Evolutionary conservation across 2,797 vertebrate species (phyloP).

Genomic region (Poeciliopsis infans): DNA sequence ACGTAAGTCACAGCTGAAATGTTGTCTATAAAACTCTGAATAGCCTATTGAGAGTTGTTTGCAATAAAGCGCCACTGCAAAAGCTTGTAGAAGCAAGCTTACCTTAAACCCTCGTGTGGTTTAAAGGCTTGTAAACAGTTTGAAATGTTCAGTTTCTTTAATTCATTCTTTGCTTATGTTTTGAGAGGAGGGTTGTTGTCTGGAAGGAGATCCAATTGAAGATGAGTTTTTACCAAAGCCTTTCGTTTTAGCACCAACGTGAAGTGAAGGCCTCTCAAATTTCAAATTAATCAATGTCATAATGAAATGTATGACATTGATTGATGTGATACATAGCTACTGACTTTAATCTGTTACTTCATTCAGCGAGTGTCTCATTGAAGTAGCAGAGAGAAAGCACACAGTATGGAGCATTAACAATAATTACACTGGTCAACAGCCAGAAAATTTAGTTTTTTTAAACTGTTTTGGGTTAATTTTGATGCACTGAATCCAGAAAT

Average conservation of each 20-base stretch:
- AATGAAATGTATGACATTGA: not conserved
- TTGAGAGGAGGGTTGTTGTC: not conserved
- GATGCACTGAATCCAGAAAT: no score
- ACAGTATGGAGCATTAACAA: not conserved
- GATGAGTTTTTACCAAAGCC: no score
- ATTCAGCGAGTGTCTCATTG: not conserved
- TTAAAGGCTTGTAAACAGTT: not conserved
- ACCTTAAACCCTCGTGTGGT: not conserved
- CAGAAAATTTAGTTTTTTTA: no score
- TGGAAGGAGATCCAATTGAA: not conserved
- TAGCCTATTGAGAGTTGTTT: conserved; percentile 1
- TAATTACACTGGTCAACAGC: no score
- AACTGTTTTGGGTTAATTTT: no score
- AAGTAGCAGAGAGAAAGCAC: not conserved
- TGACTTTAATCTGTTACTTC: no score
- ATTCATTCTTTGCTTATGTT: not conserved
- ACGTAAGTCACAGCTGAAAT: conserved; percentile 9
- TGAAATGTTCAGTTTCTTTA: not conserved
- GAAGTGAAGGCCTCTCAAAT: not conserved
- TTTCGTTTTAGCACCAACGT: not conserved
- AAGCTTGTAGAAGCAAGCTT: not conserved
- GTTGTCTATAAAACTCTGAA: conserved; percentile 1
- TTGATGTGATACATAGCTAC: no score
- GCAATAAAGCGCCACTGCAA: not conserved
- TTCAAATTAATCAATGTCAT: not conserved